Percentiles rank a stretch among this genome's conserved stretches.
Conservation (phyloP, 2,113 vertebrate genomes). For the Dicrurus megarhynchus region DNA sequence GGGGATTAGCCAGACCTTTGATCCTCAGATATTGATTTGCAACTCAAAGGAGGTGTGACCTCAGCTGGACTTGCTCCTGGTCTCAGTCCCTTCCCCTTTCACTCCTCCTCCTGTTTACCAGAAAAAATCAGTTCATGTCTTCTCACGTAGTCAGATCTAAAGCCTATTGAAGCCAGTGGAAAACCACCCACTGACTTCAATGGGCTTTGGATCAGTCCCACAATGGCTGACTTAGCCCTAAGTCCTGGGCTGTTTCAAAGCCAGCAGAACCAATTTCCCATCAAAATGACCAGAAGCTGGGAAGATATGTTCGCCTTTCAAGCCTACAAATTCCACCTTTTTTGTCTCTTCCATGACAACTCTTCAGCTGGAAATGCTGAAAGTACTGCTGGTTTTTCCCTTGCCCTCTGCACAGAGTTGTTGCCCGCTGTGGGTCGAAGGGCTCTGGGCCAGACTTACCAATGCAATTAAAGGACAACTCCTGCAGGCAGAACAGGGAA, state of each 20-base stretch:
- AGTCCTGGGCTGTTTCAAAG: slow-evolving; percentile 59
- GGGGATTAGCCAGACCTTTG: slow-evolving; percentile 79
- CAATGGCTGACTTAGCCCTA: slow-evolving; percentile 70
- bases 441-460: slow-evolving; percentile 78
- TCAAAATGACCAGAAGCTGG: slow-evolving; percentile 64
- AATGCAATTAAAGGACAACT: slow-evolving; percentile 92
- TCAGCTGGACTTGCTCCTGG: slow-evolving; percentile 74
- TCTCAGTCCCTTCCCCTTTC: slow-evolving; percentile 71
- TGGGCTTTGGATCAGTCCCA: slow-evolving; percentile 54
- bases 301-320: slow-evolving; percentile 66
- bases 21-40: slow-evolving; percentile 80
- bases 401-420: neutral
- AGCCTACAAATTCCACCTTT: slow-evolving; percentile 60
- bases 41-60: slow-evolving; percentile 81
- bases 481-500: slow-evolving; percentile 90
- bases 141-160: slow-evolving; percentile 66
- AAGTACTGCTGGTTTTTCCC: neutral
- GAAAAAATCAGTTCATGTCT: slow-evolving; percentile 67
- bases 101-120: slow-evolving; percentile 69
- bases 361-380: neutral
- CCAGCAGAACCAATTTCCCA: slow-evolving; percentile 71
- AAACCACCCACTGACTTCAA: slow-evolving; percentile 68
- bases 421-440: neutral
- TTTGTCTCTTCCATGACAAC: slow-evolving; percentile 34
- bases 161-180: slow-evolving; percentile 49